Evolutionary conservation across 2,797 vertebrate species (phyloP).

Genomic region (Gobio occitaniae): DNA sequence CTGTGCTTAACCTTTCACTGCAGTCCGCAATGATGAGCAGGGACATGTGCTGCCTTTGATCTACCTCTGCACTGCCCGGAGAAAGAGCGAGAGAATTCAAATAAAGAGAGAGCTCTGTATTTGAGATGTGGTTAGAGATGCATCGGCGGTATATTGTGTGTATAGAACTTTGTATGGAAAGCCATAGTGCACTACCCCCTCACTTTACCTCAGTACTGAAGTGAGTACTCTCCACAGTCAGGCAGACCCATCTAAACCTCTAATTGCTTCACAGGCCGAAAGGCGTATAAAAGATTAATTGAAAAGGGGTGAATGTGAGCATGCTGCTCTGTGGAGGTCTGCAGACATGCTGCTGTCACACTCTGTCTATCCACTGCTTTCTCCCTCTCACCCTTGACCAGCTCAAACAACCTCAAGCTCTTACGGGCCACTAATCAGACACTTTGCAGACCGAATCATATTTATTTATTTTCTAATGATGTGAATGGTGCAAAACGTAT

Average conservation of each 20-base stretch:
- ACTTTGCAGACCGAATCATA: not conserved
- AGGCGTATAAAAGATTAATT: conserved; percentile 63
- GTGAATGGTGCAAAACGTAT: not conserved
- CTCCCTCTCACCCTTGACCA: not conserved
- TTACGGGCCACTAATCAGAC: conserved; percentile 45
- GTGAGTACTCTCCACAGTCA: conserved; percentile 43
- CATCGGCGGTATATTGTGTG: conserved; percentile 26
- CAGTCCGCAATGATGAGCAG: conserved; percentile 28
- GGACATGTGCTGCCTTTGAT: conserved; percentile 29
- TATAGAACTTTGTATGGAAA: conserved; percentile 30
- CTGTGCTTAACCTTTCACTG: conserved; percentile 41
- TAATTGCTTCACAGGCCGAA: conserved; percentile 60
- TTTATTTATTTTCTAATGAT: not conserved
- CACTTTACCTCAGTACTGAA: conserved; percentile 26
- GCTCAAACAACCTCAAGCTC: conserved; percentile 27
- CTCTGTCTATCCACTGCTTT: conserved; percentile 12
- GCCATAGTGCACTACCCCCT: conserved; percentile 29
- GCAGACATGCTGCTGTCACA: conserved; percentile 43
- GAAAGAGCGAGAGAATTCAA: conserved; percentile 21
- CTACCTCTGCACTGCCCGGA: conserved; percentile 14
- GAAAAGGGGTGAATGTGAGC: conserved; percentile 46
- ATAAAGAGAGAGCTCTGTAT: conserved; percentile 20
- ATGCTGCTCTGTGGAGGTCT: conserved; percentile 29
- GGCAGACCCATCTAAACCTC: conserved; percentile 57
- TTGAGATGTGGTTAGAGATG: conserved; percentile 40